A percentile compares a stretch with the other conserved stretches of the same genome.
Evolutionary conservation across 2,888 invertebrate genomes (phyloP).

Genomic region (Plusia festucae): DNA sequence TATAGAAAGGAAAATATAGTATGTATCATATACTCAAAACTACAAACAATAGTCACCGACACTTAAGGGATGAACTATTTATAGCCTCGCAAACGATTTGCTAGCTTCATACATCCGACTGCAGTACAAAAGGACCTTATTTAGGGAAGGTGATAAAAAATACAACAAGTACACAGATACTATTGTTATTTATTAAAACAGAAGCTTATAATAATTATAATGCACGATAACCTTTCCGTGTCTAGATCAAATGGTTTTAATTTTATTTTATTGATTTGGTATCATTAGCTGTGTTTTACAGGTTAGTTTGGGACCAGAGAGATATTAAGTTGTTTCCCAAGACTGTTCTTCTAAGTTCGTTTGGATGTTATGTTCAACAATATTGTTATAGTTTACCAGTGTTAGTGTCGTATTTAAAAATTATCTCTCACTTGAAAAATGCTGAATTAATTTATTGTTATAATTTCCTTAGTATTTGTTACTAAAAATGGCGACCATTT

Average conservation of each 20-base stretch:
- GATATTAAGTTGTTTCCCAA: too few relatives aligned
- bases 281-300: not conserved
- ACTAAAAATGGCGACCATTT: too few relatives aligned
- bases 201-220: slow-evolving; percentile 47
- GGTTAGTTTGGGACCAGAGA: not conserved
- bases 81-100: not conserved
- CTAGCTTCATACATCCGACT: not conserved
- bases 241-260: slow-evolving; percentile 12
- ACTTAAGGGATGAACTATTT: not conserved
- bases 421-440: too few relatives aligned
- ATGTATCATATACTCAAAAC: too few relatives aligned
- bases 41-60: not conserved
- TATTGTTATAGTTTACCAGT: too few relatives aligned
- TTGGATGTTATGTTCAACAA: too few relatives aligned
- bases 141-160: slow-evolving; percentile 19
- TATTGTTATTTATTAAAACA: slow-evolving; percentile 52
- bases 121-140: slow-evolving; percentile 9
- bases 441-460: too few relatives aligned
- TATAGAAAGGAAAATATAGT: too few relatives aligned
- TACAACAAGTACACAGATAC: slow-evolving; percentile 47
- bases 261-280: not conserved
- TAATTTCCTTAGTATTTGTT: too few relatives aligned
- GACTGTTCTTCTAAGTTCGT: too few relatives aligned
- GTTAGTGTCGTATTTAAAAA: too few relatives aligned
- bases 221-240: slow-evolving; percentile 33